phyloP scores from a whole-genome alignment of 2,797 vertebrate species.

The Crypturellus tataupa region DNA sequence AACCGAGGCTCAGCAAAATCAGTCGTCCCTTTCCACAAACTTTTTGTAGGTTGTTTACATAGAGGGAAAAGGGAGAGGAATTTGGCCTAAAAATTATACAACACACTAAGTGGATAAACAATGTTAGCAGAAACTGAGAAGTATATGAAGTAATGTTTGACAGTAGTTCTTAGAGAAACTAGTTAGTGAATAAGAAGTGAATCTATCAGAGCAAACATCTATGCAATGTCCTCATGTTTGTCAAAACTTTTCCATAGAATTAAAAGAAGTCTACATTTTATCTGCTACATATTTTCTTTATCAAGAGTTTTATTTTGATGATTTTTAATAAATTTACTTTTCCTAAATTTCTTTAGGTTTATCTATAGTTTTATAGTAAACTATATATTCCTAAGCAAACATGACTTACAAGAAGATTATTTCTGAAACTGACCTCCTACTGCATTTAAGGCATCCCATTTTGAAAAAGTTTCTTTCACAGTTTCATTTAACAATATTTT shows the following conservation, averaged over 20 bases:
- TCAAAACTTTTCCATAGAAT: too few relatives aligned
- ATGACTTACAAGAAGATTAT: neutral
- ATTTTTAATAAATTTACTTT: too few relatives aligned
- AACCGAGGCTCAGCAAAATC: neutral
- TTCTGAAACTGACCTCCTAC: neutral
- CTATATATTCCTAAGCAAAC: neutral
- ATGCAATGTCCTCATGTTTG: neutral
- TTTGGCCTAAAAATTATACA: neutral
- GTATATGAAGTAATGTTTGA: neutral
- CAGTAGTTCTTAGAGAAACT: neutral
- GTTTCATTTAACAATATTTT: neutral
- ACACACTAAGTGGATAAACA: too few relatives aligned
- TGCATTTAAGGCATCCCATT: neutral
- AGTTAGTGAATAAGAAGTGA: neutral
- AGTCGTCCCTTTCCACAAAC: neutral
- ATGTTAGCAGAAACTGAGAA: neutral
- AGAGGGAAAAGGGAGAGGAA: neutral
- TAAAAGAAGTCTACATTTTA: too few relatives aligned
- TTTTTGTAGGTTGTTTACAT: neutral
- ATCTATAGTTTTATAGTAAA: neutral
- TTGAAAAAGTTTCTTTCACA: neutral
- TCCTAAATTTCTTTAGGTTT: neutral
- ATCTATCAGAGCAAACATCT: neutral
- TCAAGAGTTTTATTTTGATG: too few relatives aligned
- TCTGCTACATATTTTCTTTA: too few relatives aligned